A percentile compares a stretch with the other conserved stretches of the same genome.
phyloP scores from a whole-genome alignment of 92 coral and sea anemone species.

The Palythoa grandis region DNA sequence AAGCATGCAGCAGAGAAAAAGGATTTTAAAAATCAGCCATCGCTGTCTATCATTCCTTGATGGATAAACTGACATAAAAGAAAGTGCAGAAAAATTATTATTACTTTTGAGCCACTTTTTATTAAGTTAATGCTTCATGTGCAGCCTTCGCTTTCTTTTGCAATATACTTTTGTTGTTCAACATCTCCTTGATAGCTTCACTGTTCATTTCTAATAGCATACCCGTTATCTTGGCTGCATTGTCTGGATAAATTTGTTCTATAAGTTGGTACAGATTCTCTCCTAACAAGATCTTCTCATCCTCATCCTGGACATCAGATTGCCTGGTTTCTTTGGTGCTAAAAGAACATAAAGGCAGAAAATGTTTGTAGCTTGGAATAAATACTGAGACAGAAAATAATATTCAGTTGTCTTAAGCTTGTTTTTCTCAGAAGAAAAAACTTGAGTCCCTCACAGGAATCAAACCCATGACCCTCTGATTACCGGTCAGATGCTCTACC shows the following conservation, averaged over 20 bases:
- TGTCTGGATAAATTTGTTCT: conserved; percentile 22
- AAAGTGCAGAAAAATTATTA: not conserved
- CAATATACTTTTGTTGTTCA: not conserved
- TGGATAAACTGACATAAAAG: not conserved
- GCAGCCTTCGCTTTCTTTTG: conserved; percentile 21
- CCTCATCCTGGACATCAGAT: conserved; percentile 6
- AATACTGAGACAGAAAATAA: too few species aligned
- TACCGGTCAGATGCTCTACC: too few species aligned
- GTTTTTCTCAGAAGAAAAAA: too few species aligned
- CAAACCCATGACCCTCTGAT: too few species aligned
- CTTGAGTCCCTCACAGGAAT: too few species aligned
- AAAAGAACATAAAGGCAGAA: not conserved
- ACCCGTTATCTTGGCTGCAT: conserved; percentile 40
- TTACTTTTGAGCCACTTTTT: not conserved
- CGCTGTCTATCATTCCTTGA: too few species aligned
- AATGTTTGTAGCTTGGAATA: not conserved
- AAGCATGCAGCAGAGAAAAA: too few species aligned
- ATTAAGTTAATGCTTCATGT: conserved; percentile 8
- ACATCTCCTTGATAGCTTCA: conserved; percentile 23
- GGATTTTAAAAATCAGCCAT: too few species aligned
- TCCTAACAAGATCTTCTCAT: conserved; percentile 24
- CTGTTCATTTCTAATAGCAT: conserved; percentile 42
- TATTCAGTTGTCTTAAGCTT: too few species aligned
- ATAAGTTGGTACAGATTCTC: conserved; percentile 25
- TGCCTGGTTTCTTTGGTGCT: not conserved